Conservation (phyloP, 2,113 vertebrate species). For the rat (Rattus norvegicus) region DNA sequence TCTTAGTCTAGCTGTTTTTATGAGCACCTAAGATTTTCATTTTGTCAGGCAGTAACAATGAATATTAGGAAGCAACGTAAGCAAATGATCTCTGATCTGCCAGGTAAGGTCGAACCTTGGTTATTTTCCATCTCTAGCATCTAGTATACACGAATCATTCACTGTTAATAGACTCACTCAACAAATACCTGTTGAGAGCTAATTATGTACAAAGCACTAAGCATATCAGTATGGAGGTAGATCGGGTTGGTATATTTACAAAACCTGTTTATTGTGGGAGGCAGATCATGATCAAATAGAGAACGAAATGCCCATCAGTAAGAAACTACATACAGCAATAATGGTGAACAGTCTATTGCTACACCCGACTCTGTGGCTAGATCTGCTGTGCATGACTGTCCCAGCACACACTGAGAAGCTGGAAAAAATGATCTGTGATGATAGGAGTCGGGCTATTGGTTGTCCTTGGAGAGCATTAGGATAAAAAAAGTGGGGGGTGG, state of each 20-base stretch:
- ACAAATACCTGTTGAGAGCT: neutral
- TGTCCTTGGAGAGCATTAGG: neutral
- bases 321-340: neutral
- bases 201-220: neutral
- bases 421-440: neutral
- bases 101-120: neutral
- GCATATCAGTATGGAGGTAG: neutral
- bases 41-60: neutral
- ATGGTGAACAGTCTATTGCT: neutral
- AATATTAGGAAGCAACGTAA: neutral
- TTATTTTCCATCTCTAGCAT: neutral
- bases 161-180: neutral
- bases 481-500: neutral
- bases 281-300: neutral
- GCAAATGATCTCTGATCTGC: neutral
- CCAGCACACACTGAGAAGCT: neutral
- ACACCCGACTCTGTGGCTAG: neutral
- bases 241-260: neutral
- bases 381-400: neutral
- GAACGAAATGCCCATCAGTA: neutral
- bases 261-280: neutral
- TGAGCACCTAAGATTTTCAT: neutral
- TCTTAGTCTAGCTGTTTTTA: slow-evolving; percentile 17
- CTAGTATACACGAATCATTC: neutral
- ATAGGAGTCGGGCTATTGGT: neutral